Base-by-base conservation (phyloP, 2,888 invertebrate genomes). In the Tenthredo livida region DNA sequence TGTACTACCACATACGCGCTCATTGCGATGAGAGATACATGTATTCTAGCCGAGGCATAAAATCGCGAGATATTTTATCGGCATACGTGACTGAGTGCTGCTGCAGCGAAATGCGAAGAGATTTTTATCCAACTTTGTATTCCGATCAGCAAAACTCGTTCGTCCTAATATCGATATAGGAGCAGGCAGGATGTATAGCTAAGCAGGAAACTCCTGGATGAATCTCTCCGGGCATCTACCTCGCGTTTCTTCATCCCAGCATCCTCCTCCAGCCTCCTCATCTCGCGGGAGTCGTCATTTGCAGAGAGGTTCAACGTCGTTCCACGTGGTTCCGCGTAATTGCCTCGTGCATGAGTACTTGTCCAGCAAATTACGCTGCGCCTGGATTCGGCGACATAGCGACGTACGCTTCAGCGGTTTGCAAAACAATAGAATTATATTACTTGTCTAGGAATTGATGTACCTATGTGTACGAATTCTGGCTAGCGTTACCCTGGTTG, bases 261-360 rank as follows among this genome's bases (percentile, higher is more conserved):
- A 37, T 7, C 25, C 25, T 61, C 61, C 4, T n/a, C n/a, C n/a
- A n/a, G n/a, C n/a, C n/a, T 61, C 58, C 54, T 77, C 58, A 33
- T 77, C 78, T 80, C 80, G 15, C n/a, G 80, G 80, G 80, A 80
- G 58, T 61, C 80, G 80, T 80, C 80, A 61, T 80, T 80, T 61
- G 80, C 61, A 29, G 40, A 29, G 40, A 80, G 58, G 61, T 21
- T 40, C 12, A 21, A 40, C 83, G 43, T 67, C n/a, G 83, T 67
- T 83, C 83, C 80, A 61, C 80, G 80, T 80, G 80, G 80, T 80
- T 25, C 80, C 21, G 58, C 40, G 43, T 83, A 83, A 83, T 83
- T 67, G 65, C 54, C 43, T 47, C 47, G 61, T 61, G 43, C 54
- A 50, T 25, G 25, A 25, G 29, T 67, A 25, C 47, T 58, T 61